Base-by-base conservation (phyloP, 2,113 vertebrate genomes). In the Phycodurus eques region DNA sequence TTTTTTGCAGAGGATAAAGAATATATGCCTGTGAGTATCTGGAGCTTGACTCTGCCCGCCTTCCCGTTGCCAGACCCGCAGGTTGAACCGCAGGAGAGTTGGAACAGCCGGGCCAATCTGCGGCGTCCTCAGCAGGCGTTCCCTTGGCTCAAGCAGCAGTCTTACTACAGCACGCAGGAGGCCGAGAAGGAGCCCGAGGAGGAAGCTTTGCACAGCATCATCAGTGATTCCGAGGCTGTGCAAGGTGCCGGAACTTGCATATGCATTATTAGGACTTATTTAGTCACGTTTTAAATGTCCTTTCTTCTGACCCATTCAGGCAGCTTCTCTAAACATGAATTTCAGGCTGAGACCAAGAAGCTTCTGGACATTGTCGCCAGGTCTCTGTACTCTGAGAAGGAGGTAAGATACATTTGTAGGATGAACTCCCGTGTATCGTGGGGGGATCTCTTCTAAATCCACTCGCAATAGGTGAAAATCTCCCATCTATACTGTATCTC, bases 271-370 rank as follows among this genome's bases (percentile, higher is more conserved):
- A 9, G 6, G 0, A 0, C 4, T 2, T 59, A 53, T 46, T 64
- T 15, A 46, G 1, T 14, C 0, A 4, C 0, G 51, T 49, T n/a
- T n/a, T 64, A 19, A 80, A 42, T 72, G 20, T 73, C 71, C n/a
- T 42, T 49, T 67, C 31, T 33, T 31, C 43, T 71, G 12, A 46
- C 82, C 79, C 64, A 8, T 88, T 73, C 75, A 99, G 98, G 98
- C 68, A 89, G 89, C 53, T 85, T 81, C 66, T 95, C 94, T 76
- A 95, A 95, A 84, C 95, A 99, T 12, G 95, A 98, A 80, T 99
- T 99, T 85, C 95, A 98, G 88, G 97, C 98, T 31, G 96, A 99
- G 87, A 99, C 97, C 0, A 98, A 96, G 89, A 97, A 99, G 76
- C 94, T 99, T 69, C 83, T 99, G 92, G 97, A 99, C 79, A 98